These are phyloP conservation scores for Oreocharis arfaki DNA, from an alignment of 2,113 vertebrate species.

Conservation along the genomic window DNA sequence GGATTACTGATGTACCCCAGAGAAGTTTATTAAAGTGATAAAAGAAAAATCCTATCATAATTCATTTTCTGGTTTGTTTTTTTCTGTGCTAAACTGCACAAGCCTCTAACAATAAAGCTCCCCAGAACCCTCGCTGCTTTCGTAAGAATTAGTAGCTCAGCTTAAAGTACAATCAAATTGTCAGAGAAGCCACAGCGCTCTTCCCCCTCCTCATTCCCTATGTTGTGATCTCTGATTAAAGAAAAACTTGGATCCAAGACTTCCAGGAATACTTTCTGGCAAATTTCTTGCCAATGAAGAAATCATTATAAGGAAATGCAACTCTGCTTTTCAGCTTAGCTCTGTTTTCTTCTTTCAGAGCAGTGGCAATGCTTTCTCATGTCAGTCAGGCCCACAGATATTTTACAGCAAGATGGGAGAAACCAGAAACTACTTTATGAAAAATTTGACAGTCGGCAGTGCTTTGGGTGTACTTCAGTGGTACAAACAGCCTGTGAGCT, in stretches of 20 bases:
- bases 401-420: neutral
- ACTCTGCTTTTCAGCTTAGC: neutral
- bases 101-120: neutral
- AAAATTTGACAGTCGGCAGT: neutral
- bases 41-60: conserved; percentile 37
- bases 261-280: neutral
- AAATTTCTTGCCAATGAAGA: neutral
- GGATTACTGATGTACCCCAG: conserved; percentile 26
- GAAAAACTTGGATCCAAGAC: neutral
- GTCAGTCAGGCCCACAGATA: neutral
- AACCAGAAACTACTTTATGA: neutral
- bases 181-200: neutral
- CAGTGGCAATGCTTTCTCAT: neutral
- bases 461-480: neutral
- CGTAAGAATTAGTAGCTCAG: neutral
- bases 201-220: neutral
- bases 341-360: neutral
- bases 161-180: neutral
- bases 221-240: neutral
- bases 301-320: neutral
- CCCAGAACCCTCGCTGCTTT: neutral
- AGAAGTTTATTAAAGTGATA: conserved; percentile 45
- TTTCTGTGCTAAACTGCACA: neutral
- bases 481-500: neutral
- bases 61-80: neutral